Conservation (phyloP, 2,888 invertebrate genomes). For the Rhabditoides inermis region DNA sequence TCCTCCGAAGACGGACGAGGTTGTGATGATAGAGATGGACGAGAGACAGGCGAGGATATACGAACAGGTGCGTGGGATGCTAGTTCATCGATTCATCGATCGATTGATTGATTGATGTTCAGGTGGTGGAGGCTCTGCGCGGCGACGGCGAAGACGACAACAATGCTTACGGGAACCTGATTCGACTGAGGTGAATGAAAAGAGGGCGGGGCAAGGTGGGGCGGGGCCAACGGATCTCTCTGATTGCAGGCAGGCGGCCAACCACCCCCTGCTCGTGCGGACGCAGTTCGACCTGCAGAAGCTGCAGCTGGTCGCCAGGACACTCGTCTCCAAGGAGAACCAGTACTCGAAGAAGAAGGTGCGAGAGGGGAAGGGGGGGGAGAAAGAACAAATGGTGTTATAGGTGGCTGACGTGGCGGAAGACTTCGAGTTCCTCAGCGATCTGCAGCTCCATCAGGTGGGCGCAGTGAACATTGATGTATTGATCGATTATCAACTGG, state of each 20-base stretch:
- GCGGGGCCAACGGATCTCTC: neutral
- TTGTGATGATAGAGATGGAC: conserved; percentile 67
- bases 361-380: too few species aligned
- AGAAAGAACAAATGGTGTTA: too few species aligned
- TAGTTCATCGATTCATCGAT: neutral
- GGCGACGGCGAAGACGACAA: conserved; percentile 7
- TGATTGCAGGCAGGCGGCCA: conserved; percentile 66
- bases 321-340: conserved; percentile 18
- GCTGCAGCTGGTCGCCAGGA: conserved; percentile 64
- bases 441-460: conserved; percentile 65
- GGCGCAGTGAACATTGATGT: too few species aligned
- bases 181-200: conserved; percentile 68
- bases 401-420: conserved; percentile 75
- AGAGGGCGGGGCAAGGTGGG: neutral
- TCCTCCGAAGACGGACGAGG: conserved; percentile 72
- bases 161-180: conserved; percentile 62
- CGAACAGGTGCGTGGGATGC: neutral
- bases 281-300: conserved; percentile 62
- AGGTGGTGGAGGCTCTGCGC: conserved; percentile 61
- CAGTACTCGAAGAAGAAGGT: conserved; percentile 53
- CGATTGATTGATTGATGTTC: neutral
- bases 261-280: conserved; percentile 79
- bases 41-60: neutral
- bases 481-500: too few species aligned
- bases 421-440: conserved; percentile 77